A percentile compares a stretch with the other conserved stretches of the same genome.
Evolutionary conservation across 1,140 invertebrate species (phyloP).

Genomic region (Muscidifurax raptorellus): DNA sequence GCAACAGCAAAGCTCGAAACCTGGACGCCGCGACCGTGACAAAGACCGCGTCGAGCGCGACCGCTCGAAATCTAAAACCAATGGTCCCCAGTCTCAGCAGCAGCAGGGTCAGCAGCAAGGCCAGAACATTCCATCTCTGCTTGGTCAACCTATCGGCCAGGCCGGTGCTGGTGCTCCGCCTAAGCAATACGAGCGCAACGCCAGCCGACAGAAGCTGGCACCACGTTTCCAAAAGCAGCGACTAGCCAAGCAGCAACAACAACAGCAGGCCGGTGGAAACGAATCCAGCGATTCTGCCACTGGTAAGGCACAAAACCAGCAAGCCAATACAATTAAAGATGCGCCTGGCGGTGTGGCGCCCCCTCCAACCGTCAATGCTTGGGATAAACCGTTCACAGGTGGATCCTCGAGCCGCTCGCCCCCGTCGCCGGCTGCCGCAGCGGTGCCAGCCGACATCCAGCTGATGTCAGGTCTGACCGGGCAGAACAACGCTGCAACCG

Average conservation of each 20-base stretch:
- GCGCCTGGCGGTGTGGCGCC: conserved; percentile 77
- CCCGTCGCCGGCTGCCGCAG: conserved; percentile 66
- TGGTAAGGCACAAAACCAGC: conserved; percentile 60
- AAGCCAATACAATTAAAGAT: conserved; percentile 71
- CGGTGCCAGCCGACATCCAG: conserved; percentile 65
- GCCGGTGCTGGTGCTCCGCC: conserved; percentile 57
- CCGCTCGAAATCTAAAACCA: conserved; percentile 70
- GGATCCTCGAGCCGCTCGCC: conserved; percentile 77
- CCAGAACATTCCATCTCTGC: conserved; percentile 72
- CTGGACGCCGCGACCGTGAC: conserved; percentile 68
- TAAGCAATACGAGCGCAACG: conserved; percentile 79
- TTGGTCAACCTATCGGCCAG: conserved; percentile 74
- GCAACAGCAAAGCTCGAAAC: conserved; percentile 63
- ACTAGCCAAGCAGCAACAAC: conserved; percentile 75
- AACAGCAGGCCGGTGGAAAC: conserved; percentile 66
- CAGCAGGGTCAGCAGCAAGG: conserved; percentile 59
- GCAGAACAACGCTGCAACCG: conserved; percentile 15
- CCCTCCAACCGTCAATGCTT: conserved; percentile 85
- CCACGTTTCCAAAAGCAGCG: conserved; percentile 89
- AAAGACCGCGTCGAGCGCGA: conserved; percentile 71
- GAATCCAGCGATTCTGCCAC: conserved; percentile 67
- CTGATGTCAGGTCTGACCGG: conserved; percentile 63
- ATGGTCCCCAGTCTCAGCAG: conserved; percentile 54
- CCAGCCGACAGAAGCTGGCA: conserved; percentile 78
- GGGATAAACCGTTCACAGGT: conserved; percentile 88